Conservation (phyloP, 2,797 vertebrate species). For the Bovichtus variegatus region DNA sequence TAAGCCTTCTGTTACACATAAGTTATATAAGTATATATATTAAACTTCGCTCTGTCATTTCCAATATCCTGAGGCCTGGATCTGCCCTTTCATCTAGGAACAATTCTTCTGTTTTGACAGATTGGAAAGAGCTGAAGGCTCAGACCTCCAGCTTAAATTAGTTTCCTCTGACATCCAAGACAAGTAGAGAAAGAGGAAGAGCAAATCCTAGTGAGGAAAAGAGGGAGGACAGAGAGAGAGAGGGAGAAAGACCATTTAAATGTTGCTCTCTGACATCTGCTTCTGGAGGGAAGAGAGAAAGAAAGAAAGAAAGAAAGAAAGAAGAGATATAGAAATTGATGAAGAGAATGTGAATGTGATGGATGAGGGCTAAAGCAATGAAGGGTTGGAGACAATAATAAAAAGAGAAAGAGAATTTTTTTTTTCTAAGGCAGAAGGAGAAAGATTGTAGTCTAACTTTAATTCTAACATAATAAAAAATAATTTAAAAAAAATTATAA, state of each 20-base stretch:
- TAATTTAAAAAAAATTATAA: neutral
- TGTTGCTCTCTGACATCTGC: neutral
- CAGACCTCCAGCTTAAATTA: constrained; percentile 56
- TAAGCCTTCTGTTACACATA: constrained; percentile 25
- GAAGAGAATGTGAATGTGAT: neutral
- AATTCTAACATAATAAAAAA: neutral
- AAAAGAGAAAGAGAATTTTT: neutral
- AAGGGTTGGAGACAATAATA: neutral
- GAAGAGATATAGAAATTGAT: neutral
- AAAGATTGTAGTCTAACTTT: neutral
- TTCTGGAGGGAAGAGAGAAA: neutral
- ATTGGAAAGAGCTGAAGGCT: constrained; percentile 46
- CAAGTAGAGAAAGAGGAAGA: constrained; percentile 13
- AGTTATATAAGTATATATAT: constrained; percentile 24
- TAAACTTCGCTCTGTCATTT: constrained; percentile 24
- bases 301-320: neutral
- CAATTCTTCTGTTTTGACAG: constrained; percentile 57
- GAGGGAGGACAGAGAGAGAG: neutral
- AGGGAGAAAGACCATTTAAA: neutral
- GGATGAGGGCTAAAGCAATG: neutral
- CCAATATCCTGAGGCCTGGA: constrained; percentile 28
- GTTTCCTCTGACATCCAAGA: constrained; percentile 54
- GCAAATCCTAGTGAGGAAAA: constrained; percentile 4
- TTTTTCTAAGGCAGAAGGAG: neutral
- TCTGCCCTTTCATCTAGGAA: constrained; percentile 50